Base-by-base conservation (phyloP, 2,113 vertebrate species). In the Calonectris borealis region DNA sequence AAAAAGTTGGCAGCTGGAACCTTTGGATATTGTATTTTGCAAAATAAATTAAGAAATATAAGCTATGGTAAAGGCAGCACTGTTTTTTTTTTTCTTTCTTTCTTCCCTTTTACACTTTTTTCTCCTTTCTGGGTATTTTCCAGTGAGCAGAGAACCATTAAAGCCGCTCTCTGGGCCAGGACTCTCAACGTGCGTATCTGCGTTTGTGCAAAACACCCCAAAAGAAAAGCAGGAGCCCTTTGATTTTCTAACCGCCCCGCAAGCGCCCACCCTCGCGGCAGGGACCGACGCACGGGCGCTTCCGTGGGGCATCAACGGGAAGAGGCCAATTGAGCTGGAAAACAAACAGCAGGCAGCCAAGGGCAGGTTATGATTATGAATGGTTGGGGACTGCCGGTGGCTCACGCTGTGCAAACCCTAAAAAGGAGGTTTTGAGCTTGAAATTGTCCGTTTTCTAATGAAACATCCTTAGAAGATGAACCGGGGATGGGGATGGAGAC, bases 181-280 rank as follows among this genome's bases (percentile, higher is more conserved):
- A 51, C 6, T 46, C 29, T 24, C 52, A 6, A 22, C 2, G 0
- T 2, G 7, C 11, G 2, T 3, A 10, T 2, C 2, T 11, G 32
- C 2, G 5, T 24, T 13, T 31, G 29, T 36, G 34, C 58, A 65
- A 66, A 64, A 54, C 22, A 49, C 22, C 48, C 31, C 18, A 7
- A 13, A 38, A 48, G 26, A 19, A 81, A 88, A 79, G 4, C 61
- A 55, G 34, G 64, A 55, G 54, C 19, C 7, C 4, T 16, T 21
- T 16, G 26, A 25, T 40, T 77, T 57, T 36, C 46, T 11, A 44
- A 25, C 18, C 3, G 2, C 16, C 11, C 57, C 6, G 11, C 46
- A 19, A 85, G 19, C 10, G 2, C 60, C 54, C 68, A 16, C 54
- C 54, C 46, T 75, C 12, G 3, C 6, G 6, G 52, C 3, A 1